Conservation (phyloP, 2,888 invertebrate species). For the Clunio marinus region DNA sequence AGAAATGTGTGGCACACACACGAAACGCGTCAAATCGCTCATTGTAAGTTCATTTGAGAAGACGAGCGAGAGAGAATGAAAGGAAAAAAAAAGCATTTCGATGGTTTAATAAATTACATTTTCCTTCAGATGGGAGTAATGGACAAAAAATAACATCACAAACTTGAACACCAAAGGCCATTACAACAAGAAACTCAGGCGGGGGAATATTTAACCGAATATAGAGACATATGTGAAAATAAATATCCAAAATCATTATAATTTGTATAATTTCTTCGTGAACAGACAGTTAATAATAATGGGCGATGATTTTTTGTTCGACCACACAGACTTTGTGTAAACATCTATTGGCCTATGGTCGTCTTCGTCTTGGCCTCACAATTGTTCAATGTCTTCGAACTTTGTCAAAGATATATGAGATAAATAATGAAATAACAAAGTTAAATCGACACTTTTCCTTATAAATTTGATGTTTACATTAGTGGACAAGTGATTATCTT, state of each 20-base stretch:
- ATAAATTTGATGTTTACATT: conserved; percentile 28
- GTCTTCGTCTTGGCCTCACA: no score
- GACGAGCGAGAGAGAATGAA: background rate
- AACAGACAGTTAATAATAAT: conserved; percentile 34
- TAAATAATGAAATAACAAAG: background rate
- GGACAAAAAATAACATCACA: background rate
- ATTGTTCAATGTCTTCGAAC: background rate
- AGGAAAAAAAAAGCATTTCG: conserved; percentile 6
- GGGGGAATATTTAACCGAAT: conserved; percentile 9
- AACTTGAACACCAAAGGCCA: background rate
- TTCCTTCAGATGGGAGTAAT: conserved; percentile 18
- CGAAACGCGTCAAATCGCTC: conserved; percentile 4
- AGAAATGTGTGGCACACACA: conserved; percentile 1
- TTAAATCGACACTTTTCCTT: no score
- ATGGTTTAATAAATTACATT: conserved; percentile 33
- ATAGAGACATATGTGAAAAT: conserved; percentile 28
- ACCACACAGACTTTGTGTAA: conserved; percentile 8
- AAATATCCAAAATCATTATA: conserved; percentile 37
- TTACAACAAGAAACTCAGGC: background rate
- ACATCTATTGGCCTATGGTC: background rate
- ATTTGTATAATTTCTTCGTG: conserved; percentile 36
- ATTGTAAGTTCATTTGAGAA: no score
- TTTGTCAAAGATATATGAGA: background rate
- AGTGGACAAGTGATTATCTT: conserved; percentile 36
- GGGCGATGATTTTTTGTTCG: background rate